phyloP scores from a whole-genome alignment of 2,888 invertebrate species.

The Erebia palarica region DNA sequence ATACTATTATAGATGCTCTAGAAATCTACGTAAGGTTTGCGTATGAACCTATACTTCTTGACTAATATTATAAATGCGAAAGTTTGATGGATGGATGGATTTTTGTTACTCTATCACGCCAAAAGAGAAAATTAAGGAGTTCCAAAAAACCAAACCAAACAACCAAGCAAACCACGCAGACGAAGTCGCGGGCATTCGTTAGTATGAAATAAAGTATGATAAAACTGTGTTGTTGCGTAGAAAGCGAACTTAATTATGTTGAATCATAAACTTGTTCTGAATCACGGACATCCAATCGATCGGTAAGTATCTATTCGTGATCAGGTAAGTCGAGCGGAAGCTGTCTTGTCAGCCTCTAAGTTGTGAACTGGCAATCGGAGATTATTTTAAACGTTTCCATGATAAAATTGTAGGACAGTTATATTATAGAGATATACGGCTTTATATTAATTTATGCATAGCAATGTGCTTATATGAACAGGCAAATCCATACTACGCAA shows the following conservation, averaged over 20 bases:
- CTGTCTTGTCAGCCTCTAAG: constrained; percentile 42
- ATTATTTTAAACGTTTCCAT: constrained; percentile 34
- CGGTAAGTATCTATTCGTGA: constrained; percentile 52
- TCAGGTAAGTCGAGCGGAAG: constrained; percentile 53
- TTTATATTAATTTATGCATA: too few species aligned
- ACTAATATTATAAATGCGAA: too few species aligned
- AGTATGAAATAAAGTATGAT: too few species aligned
- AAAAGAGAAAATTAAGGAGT: too few species aligned
- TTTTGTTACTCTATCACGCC: too few species aligned
- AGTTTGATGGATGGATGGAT: too few species aligned
- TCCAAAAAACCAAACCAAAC: too few species aligned
- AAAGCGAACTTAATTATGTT: constrained; percentile 16
- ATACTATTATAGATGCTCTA: not conserved
- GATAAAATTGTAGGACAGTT: not conserved
- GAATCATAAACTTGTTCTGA: constrained; percentile 35
- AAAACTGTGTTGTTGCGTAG: not conserved
- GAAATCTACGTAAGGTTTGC: not conserved
- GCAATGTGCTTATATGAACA: too few species aligned
- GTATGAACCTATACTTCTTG: too few species aligned
- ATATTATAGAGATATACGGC: not conserved
- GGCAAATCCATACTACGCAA: too few species aligned
- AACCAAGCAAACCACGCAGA: too few species aligned
- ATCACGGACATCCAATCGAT: constrained; percentile 41
- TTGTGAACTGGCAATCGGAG: constrained; percentile 37
- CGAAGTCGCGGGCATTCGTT: too few species aligned